Evolutionary conservation across 2,797 vertebrate genomes (phyloP), one percentile per base, ranked within the genome.

Genomic region (Anabas testudineus): DNA sequence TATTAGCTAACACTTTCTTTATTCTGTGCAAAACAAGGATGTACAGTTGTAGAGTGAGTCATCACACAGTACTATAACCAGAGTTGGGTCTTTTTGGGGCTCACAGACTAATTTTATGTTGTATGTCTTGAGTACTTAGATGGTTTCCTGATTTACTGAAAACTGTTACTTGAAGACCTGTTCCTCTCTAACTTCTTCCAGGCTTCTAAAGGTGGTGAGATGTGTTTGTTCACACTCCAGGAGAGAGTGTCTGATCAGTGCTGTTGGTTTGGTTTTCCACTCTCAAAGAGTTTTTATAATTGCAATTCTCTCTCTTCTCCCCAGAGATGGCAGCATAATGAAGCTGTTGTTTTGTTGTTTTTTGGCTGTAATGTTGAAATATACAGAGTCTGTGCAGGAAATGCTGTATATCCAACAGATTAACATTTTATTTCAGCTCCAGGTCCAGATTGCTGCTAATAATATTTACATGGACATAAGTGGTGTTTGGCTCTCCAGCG

Each of bases 201-300:
- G 45, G 36, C 36, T 52, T 26, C 37, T 18, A 32, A 32, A 59
- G 43, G 51, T 52, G 65, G 59, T 71, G 37, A 55, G 71, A 75
- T 60, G 68, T 67, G 60, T 86, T 85, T 85, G 76, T 83, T 87
- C 83, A 51, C 65, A 69, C 75, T 70, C 63, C 61, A 32, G 64
- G 56, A 79, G 71, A 58, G 73, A 37, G 63, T 67, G 74, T 70
- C 65, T 61, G 46, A 72, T 84, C 78, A 81, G 63, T 65, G 55
- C 10, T 46, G 59, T 13, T 32, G 37, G 9, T 59, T 49, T 46
- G 47, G 47, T 37, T 34, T 42, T 19, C 65, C 10, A 14, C n/a
- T 54, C 56, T 74, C 14, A 74, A 26, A 55, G 18, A 63, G 41
- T 68, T 74, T 55, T 71, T 74, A 76, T 77, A 61, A 71, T 43